These are phyloP conservation scores for Climacteris rufus DNA, from an alignment of 2,113 vertebrate species.

Conservation along the genomic window DNA sequence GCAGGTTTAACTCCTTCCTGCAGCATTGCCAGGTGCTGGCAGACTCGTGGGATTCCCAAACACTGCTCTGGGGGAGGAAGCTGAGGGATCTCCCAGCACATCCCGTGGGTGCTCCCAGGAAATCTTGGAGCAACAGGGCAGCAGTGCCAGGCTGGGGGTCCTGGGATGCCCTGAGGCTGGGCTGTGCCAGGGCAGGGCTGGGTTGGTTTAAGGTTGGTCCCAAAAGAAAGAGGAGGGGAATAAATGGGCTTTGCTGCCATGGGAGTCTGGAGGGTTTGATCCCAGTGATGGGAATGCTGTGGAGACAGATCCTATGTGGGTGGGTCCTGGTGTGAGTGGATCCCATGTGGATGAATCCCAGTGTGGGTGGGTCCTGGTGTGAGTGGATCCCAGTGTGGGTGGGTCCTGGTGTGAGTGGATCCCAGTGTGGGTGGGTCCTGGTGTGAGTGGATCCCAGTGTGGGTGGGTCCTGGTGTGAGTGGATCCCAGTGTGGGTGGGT, in stretches of 20 bases:
- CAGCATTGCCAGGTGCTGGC: neutral
- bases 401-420: too few relatives aligned
- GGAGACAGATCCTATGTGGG: neutral
- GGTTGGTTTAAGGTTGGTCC: neutral
- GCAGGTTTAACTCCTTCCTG: neutral
- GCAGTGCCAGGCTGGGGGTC: neutral
- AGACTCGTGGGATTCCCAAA: neutral
- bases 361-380: too few relatives aligned
- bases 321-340: neutral
- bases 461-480: neutral
- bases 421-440: too few relatives aligned
- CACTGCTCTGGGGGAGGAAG: too few relatives aligned
- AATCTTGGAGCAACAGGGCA: neutral
- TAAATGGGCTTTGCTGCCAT: neutral
- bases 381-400: too few relatives aligned
- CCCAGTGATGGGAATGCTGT: neutral
- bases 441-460: neutral
- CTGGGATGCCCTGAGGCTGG: neutral
- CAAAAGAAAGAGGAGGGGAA: neutral
- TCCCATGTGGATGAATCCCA: neutral
- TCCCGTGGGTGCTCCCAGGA: neutral
- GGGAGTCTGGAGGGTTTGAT: neutral
- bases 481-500: neutral
- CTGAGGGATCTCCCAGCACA: neutral
- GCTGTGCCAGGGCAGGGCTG: neutral